These are phyloP conservation scores for Limulus polyphemus DNA, from an alignment of 2,888 invertebrate genomes.

Conservation along the genomic window DNA sequence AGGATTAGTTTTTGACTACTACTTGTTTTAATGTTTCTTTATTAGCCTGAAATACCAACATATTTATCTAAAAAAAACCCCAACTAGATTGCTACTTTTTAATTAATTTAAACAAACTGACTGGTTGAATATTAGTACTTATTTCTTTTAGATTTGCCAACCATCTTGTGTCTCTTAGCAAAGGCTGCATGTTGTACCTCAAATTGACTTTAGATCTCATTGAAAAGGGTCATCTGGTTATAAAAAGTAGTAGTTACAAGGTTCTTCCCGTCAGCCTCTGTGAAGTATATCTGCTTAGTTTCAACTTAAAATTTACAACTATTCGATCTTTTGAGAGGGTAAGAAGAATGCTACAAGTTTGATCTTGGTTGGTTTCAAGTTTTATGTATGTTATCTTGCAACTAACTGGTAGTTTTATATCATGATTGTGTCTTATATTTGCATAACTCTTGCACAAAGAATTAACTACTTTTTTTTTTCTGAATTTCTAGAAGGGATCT, in stretches of 20 bases:
- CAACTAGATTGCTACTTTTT: background rate
- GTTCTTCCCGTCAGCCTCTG: slow-evolving; percentile 71
- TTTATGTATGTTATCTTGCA: background rate
- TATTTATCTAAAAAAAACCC: too few species aligned
- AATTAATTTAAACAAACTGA: background rate
- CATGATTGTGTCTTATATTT: background rate
- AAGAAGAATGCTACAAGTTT: slow-evolving; percentile 3
- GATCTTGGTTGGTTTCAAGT: background rate
- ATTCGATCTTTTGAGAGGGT: slow-evolving; percentile 72
- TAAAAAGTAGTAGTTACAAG: slow-evolving; percentile 87
- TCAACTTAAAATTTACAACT: slow-evolving; percentile 80
- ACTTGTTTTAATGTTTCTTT: too few species aligned
- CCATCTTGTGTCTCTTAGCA: slow-evolving; percentile 66
- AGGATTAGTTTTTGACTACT: too few species aligned
- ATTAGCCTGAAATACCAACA: too few species aligned
- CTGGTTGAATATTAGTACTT: background rate
- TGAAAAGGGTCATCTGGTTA: slow-evolving; percentile 77
- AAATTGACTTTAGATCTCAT: slow-evolving; percentile 83
- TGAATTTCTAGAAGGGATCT: too few species aligned
- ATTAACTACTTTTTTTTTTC: too few species aligned
- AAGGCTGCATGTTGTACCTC: slow-evolving; percentile 82
- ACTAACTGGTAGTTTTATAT: background rate
- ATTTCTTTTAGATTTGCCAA: slow-evolving; percentile 57
- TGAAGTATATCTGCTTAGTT: slow-evolving; percentile 79
- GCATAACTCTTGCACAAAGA: too few species aligned